phyloP scores from a whole-genome alignment of 2,797 vertebrate genomes.

The Microhierax caerulescens region DNA sequence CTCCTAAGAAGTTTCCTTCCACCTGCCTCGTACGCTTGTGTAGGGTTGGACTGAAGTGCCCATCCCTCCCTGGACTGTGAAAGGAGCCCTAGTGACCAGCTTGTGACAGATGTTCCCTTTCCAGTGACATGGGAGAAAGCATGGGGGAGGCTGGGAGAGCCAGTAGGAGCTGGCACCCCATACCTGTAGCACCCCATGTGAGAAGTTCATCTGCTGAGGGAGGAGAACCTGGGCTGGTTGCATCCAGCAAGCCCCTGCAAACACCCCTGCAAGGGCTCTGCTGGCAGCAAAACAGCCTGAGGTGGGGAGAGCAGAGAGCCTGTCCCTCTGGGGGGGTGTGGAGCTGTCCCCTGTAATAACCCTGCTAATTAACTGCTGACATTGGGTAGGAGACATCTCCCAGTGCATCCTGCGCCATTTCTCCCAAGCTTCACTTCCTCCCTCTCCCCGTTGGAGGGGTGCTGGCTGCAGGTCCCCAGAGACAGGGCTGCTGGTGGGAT shows the following conservation, averaged over 20 bases:
- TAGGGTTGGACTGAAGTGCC: background rate
- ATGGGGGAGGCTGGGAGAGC: background rate
- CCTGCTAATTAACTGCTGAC: background rate
- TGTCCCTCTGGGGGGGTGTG: background rate
- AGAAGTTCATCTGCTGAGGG: background rate
- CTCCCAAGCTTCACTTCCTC: background rate
- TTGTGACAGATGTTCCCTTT: background rate
- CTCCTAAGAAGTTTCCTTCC: background rate
- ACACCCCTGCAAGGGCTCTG: background rate
- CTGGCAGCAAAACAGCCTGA: background rate
- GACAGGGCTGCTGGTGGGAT: background rate
- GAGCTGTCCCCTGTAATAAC: background rate
- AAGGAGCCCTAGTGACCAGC: background rate
- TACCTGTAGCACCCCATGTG: rapidly evolving
- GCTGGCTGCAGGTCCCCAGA: background rate
- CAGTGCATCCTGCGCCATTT: background rate
- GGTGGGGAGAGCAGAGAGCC: background rate
- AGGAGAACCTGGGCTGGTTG: background rate
- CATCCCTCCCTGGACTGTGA: background rate
- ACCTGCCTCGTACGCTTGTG: background rate
- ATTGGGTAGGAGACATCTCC: background rate
- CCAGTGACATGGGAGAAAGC: background rate
- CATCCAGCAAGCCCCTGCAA: background rate
- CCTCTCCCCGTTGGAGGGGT: background rate
- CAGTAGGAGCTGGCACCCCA: background rate